Conservation (phyloP, 2,888 invertebrate genomes). For the Dicyrtomina minuta region DNA sequence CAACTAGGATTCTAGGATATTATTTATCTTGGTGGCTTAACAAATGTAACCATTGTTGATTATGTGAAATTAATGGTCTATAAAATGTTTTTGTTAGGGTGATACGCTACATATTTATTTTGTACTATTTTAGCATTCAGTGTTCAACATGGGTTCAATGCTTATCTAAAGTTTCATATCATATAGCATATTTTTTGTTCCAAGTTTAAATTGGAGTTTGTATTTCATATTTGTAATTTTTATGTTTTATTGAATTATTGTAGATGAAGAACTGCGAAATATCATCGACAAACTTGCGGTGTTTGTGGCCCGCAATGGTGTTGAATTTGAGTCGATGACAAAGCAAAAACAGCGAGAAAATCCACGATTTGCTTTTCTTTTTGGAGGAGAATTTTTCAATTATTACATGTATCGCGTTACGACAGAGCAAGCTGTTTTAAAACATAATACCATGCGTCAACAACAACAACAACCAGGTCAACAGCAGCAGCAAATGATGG, state of each 20-base stretch:
- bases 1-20: no score
- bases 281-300: constrained; percentile 98
- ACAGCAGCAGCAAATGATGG: constrained; percentile 14
- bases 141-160: no score
- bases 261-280: constrained; percentile 91
- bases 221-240: background rate
- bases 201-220: no score
- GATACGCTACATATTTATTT: no score
- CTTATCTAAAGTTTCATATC: no score
- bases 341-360: constrained; percentile 98
- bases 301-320: constrained; percentile 97
- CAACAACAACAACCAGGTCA: constrained; percentile 42
- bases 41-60: no score
- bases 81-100: no score
- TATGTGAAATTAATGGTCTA: no score
- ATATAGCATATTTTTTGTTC: no score
- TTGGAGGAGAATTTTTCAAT: constrained; percentile 91
- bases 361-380: constrained; percentile 94
- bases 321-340: constrained; percentile 96
- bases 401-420: constrained; percentile 97
- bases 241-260: constrained; percentile 54
- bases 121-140: no score
- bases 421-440: constrained; percentile 80
- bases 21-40: no score
- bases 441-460: constrained; percentile 55